Percentiles rank a stretch among this genome's conserved stretches.
Evolutionary conservation across 2,113 vertebrate species (phyloP).

Genomic region (Paradisaea rubra): DNA sequence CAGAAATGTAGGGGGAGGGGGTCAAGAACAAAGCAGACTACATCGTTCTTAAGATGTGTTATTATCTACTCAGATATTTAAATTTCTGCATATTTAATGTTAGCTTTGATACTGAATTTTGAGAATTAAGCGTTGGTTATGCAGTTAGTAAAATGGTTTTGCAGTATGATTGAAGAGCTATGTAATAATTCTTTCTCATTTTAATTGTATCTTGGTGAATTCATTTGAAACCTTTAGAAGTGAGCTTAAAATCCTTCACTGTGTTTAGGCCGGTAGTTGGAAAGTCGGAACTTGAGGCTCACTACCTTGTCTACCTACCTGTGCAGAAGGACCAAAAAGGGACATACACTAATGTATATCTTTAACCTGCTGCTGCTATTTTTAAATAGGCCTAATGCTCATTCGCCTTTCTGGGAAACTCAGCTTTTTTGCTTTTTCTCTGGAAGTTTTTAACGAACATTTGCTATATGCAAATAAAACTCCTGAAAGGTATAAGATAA

Average conservation of each 20-base stretch:
- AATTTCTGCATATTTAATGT: neutral
- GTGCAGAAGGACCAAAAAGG: neutral
- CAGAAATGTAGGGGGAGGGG: neutral
- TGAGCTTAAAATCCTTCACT: neutral
- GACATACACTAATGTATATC: neutral
- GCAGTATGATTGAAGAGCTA: neutral
- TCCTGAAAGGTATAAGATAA: neutral
- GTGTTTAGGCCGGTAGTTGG: neutral
- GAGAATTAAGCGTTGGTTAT: neutral
- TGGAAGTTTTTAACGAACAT: neutral
- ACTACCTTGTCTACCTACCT: neutral
- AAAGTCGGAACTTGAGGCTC: neutral
- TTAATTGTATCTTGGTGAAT: neutral
- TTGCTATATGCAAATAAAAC: neutral
- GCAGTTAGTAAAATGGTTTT: neutral
- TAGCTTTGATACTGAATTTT: neutral
- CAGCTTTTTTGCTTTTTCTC: neutral
- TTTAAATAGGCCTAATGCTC: neutral
- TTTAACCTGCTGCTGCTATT: neutral
- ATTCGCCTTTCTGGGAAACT: neutral
- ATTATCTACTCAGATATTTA: neutral
- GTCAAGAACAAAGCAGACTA: neutral
- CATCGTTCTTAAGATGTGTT: neutral
- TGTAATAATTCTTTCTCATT: neutral
- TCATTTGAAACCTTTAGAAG: neutral